These are phyloP conservation scores for Epiperipatus broadwayi DNA, from an alignment of 2,888 invertebrate genomes.

Conservation along the genomic window DNA sequence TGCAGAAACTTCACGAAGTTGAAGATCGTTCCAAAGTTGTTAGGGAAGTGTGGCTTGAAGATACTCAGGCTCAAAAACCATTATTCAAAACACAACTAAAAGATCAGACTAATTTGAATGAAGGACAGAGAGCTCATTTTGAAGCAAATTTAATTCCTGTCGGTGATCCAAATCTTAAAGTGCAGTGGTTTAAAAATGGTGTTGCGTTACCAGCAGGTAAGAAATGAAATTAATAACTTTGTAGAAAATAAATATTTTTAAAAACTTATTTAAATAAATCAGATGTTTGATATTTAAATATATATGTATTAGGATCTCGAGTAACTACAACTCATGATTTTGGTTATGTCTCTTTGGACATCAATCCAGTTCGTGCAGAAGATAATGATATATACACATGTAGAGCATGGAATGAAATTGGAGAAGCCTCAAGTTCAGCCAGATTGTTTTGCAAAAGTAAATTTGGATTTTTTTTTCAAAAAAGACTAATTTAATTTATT, in stretches of 20 bases:
- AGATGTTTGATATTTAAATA: too few relatives aligned
- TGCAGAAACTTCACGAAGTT: too few relatives aligned
- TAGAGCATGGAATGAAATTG: slow-evolving; percentile 67
- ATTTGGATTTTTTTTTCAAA: too few relatives aligned
- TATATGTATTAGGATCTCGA: slow-evolving; percentile 30
- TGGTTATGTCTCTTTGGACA: slow-evolving; percentile 83
- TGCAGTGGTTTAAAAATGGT: slow-evolving; percentile 84
- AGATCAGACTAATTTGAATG: slow-evolving; percentile 50
- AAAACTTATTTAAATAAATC: too few relatives aligned
- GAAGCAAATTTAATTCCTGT: slow-evolving; percentile 84
- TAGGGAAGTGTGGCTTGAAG: too few relatives aligned
- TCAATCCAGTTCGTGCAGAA: slow-evolving; percentile 83
- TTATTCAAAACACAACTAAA: slow-evolving; percentile 74
- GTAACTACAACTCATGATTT: slow-evolving; percentile 79
- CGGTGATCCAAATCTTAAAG: slow-evolving; percentile 67
- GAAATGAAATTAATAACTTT: too few relatives aligned
- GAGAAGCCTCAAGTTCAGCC: slow-evolving; percentile 84
- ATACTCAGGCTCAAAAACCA: slow-evolving; percentile 52
- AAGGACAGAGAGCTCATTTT: slow-evolving; percentile 85
- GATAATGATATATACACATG: slow-evolving; percentile 94
- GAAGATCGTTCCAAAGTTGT: too few relatives aligned
- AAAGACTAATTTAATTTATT: too few relatives aligned
- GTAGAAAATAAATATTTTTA: slow-evolving; percentile 24
- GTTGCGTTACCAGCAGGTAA: slow-evolving; percentile 21
- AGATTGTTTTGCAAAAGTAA: too few relatives aligned